These are phyloP conservation scores for Liolophura sinensis DNA, from an alignment of 1,140 invertebrate genomes.

Conservation along the genomic window DNA sequence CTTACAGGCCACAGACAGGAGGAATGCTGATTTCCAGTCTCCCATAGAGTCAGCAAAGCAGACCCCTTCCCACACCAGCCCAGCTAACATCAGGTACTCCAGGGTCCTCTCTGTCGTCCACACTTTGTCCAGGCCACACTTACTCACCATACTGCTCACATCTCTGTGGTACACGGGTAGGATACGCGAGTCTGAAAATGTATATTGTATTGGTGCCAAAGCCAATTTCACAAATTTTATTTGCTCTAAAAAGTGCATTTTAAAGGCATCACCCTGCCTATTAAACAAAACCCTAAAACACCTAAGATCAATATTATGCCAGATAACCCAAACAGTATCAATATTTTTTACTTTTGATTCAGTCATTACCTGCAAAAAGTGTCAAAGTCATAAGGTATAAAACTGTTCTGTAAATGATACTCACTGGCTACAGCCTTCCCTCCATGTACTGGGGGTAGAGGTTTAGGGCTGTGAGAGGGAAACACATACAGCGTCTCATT, in stretches of 20 bases:
- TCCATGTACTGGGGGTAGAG: slow-evolving; percentile 41
- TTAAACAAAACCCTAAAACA: too few species aligned
- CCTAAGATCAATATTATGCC: too few species aligned
- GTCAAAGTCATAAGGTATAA: too few species aligned
- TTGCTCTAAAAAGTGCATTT: neutral
- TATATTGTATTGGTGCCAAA: too few species aligned
- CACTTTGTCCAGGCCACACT: slow-evolving; percentile 33
- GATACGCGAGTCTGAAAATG: slow-evolving; percentile 44
- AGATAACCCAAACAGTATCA: too few species aligned
- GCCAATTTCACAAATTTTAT: too few species aligned
- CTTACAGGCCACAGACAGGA: slow-evolving; percentile 41
- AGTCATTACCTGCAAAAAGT: too few species aligned
- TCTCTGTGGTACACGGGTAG: slow-evolving; percentile 49
- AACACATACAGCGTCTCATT: slow-evolving; percentile 47
- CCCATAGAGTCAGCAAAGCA: slow-evolving; percentile 56
- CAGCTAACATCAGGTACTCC: slow-evolving; percentile 53
- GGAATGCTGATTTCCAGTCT: slow-evolving; percentile 55
- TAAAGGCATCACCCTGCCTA: neutral
- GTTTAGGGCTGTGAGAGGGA: slow-evolving; percentile 43
- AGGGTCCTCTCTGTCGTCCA: slow-evolving; percentile 51
- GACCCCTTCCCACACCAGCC: slow-evolving; percentile 50
- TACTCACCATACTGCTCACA: slow-evolving; percentile 33
- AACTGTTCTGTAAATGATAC: slow-evolving; percentile 6
- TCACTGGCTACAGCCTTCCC: slow-evolving; percentile 31
- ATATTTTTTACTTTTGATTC: too few species aligned